These are phyloP conservation scores for Trichomalopsis sarcophagae DNA, from an alignment of 1,140 invertebrate species.

Conservation along the genomic window DNA sequence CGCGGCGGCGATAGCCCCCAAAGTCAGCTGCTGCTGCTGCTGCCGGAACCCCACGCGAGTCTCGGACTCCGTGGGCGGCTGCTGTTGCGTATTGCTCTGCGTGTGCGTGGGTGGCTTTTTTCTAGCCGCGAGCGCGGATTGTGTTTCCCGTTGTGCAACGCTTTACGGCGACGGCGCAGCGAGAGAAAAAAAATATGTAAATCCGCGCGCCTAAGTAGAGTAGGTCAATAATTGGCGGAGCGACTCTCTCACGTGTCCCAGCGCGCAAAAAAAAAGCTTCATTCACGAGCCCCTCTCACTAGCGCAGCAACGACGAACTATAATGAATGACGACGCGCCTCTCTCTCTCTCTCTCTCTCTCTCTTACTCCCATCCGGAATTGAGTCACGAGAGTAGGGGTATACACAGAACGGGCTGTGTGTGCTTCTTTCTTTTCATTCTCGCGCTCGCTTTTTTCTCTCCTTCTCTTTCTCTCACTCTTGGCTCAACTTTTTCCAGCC, in stretches of 20 bases:
- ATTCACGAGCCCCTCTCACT: conserved; percentile 29
- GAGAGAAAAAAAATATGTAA: conserved; percentile 20
- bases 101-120: too few relatives aligned
- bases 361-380: conserved; percentile 8
- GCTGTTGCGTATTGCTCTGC: background rate
- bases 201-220: conserved; percentile 9
- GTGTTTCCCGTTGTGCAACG: too few relatives aligned
- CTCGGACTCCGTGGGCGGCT: background rate
- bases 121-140: too few relatives aligned
- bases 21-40: background rate
- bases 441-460: background rate
- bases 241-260: background rate
- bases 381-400: conserved; percentile 48
- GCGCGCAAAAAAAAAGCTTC: conserved; percentile 32
- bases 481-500: conserved; percentile 24
- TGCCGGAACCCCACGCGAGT: background rate
- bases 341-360: background rate
- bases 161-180: background rate
- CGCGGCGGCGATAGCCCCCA: background rate
- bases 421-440: conserved; percentile 6
- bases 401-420: conserved; percentile 8
- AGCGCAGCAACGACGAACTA: background rate
- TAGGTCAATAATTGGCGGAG: conserved; percentile 41
- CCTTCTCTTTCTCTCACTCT: background rate
- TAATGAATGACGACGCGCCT: conserved; percentile 40